phyloP scores from a whole-genome alignment of 2,888 invertebrate species.

The Sinopyrophorus schimmeli region DNA sequence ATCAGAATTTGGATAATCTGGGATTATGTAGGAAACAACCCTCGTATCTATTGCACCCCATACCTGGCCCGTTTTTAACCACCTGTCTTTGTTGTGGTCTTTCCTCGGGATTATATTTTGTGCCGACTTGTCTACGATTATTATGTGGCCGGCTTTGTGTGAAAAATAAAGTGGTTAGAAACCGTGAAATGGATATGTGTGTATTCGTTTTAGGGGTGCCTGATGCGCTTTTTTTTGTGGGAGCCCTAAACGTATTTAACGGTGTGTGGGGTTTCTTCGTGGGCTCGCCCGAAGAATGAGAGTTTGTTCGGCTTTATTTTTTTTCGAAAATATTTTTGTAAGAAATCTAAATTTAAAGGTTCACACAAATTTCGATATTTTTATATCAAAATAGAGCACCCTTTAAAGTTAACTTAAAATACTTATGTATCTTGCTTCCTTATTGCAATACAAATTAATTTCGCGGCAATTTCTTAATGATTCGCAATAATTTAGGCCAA shows the following conservation, averaged over 20 bases:
- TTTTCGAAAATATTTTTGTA: too few relatives aligned
- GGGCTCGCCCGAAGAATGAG: too few relatives aligned
- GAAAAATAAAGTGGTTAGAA: slow-evolving; percentile 29
- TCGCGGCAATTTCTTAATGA: too few relatives aligned
- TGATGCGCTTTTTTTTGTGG: slow-evolving; percentile 16
- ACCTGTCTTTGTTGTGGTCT: slow-evolving; percentile 34
- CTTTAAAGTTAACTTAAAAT: too few relatives aligned
- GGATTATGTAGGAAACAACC: slow-evolving; percentile 14
- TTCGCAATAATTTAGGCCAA: too few relatives aligned
- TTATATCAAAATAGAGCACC: too few relatives aligned
- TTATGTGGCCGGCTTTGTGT: slow-evolving; percentile 25
- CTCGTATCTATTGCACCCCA: slow-evolving; percentile 19
- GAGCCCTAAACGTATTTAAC: slow-evolving; percentile 1
- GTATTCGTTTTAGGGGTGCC: slow-evolving; percentile 1
- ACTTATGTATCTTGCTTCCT: too few relatives aligned
- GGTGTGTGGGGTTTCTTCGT: too few relatives aligned
- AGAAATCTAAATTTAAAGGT: too few relatives aligned
- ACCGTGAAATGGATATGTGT: slow-evolving; percentile 33
- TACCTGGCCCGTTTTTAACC: slow-evolving; percentile 16
- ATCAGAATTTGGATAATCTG: slow-evolving; percentile 25
- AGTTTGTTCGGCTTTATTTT: too few relatives aligned
- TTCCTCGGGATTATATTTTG: slow-evolving; percentile 22
- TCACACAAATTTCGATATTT: too few relatives aligned
- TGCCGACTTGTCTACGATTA: slow-evolving; percentile 22
- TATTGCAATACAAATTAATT: too few relatives aligned